Evolutionary conservation across 37 sponge, comb jelly and placozoan species (phyloP).

Genomic region (Mnemiopsis leidyi): DNA sequence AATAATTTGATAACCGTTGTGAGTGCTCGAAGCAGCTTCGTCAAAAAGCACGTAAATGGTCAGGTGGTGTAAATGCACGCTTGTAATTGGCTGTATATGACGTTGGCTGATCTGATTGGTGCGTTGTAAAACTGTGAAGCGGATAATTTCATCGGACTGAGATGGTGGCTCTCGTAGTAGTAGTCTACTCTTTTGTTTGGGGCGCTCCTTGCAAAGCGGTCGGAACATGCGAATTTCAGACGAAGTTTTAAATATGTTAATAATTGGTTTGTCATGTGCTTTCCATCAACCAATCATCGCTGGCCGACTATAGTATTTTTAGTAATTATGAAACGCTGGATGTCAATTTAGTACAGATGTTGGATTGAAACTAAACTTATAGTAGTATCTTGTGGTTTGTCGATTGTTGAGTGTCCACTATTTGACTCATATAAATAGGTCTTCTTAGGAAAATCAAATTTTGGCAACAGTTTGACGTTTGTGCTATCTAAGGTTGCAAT

Average conservation of each 20-base stretch:
- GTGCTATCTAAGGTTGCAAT: background rate
- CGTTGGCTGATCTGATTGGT: background rate
- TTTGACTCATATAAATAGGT: no score
- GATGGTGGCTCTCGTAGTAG: background rate
- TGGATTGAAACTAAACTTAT: background rate
- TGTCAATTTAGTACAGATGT: background rate
- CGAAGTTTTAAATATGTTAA: background rate
- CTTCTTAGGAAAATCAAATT: no score
- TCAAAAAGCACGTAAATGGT: background rate
- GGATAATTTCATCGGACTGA: background rate
- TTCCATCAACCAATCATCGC: background rate
- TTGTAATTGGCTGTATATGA: background rate
- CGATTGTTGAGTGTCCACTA: no score
- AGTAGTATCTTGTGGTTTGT: constrained; percentile 46
- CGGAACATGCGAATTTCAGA: constrained; percentile 56
- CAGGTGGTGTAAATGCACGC: constrained; percentile 14
- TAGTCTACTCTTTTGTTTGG: background rate
- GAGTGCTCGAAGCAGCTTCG: constrained; percentile 30
- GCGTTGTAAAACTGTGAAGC: background rate
- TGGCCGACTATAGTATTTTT: background rate
- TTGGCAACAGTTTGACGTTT: no score
- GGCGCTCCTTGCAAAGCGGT: constrained; percentile 10
- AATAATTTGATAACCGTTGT: constrained; percentile 33
- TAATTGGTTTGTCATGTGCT: background rate
- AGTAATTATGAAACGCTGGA: constrained; percentile 44